These are phyloP conservation scores for Lithophane semibrunnea DNA, from an alignment of 2,888 invertebrate species.

Conservation along the genomic window DNA sequence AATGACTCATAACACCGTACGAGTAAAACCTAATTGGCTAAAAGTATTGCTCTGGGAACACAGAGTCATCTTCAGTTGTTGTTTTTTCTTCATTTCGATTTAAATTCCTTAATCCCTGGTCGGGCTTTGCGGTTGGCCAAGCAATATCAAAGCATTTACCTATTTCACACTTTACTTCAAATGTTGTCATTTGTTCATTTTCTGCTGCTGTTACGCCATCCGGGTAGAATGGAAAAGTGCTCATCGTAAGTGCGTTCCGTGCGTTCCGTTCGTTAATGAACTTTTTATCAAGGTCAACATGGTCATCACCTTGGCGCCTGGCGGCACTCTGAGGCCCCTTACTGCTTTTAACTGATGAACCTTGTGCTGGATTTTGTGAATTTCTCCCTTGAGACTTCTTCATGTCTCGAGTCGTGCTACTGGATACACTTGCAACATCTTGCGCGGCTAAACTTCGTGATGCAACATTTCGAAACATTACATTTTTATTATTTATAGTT, in stretches of 20 bases:
- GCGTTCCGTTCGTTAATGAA: no score
- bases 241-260: slow-evolving; percentile 9
- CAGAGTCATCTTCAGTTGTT: no score
- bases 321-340: not conserved
- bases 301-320: not conserved
- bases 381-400: not conserved
- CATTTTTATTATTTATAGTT: not conserved
- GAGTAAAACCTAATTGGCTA: no score
- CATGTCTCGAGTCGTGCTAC: not conserved
- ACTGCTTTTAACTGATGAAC: not conserved
- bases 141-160: slow-evolving; percentile 20
- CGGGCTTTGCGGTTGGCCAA: no score
- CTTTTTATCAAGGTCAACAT: no score
- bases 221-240: slow-evolving; percentile 40
- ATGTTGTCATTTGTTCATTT: no score
- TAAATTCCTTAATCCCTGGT: no score
- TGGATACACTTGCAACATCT: not conserved
- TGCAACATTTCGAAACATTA: not conserved
- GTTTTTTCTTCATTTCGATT: no score
- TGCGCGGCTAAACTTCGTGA: not conserved
- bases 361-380: not conserved
- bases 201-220: not conserved
- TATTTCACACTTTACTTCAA: slow-evolving; percentile 19
- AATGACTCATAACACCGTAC: no score
- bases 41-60: no score